Percentiles rank a stretch among this genome's conserved stretches.
phyloP scores from a whole-genome alignment of 2,113 vertebrate species.

The Rhinoptilus africanus region DNA sequence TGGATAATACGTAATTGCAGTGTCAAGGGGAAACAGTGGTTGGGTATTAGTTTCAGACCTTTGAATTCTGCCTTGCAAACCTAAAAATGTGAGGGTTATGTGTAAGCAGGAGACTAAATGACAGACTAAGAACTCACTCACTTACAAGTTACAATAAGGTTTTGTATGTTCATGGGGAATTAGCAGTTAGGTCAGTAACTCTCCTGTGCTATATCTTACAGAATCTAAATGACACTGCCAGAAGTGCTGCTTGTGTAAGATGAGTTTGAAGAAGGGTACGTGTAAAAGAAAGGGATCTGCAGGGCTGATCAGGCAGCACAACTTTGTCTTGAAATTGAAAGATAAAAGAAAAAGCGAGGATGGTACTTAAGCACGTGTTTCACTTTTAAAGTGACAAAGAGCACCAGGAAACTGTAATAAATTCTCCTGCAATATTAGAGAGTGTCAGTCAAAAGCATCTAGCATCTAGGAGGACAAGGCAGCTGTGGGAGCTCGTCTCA shows the following conservation, averaged over 20 bases:
- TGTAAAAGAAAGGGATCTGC: not conserved
- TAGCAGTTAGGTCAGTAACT: not conserved
- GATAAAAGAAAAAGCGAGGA: not conserved
- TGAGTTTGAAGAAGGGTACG: not conserved
- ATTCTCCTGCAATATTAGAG: not conserved
- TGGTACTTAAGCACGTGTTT: not conserved
- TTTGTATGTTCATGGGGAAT: not conserved
- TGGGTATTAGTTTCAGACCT: not conserved
- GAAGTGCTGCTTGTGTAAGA: not conserved
- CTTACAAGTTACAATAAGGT: not conserved
- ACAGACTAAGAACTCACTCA: not conserved
- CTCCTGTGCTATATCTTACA: not conserved
- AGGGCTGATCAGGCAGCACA: not conserved
- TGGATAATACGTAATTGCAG: not conserved
- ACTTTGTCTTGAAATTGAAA: not conserved
- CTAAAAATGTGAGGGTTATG: not conserved
- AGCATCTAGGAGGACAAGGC: slow-evolving; percentile 23
- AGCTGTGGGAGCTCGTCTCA: slow-evolving; percentile 7
- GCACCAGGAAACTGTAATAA: not conserved
- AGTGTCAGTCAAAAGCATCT: not conserved
- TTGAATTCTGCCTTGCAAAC: not conserved
- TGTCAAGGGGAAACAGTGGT: not conserved
- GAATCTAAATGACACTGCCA: not conserved
- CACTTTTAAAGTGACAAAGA: not conserved
- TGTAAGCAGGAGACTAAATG: not conserved